A percentile compares a stretch with the other conserved stretches of the same genome.
These are phyloP conservation scores for Brachionus rotundiformis DNA, from an alignment of 1,140 invertebrate species.

Conservation along the genomic window DNA sequence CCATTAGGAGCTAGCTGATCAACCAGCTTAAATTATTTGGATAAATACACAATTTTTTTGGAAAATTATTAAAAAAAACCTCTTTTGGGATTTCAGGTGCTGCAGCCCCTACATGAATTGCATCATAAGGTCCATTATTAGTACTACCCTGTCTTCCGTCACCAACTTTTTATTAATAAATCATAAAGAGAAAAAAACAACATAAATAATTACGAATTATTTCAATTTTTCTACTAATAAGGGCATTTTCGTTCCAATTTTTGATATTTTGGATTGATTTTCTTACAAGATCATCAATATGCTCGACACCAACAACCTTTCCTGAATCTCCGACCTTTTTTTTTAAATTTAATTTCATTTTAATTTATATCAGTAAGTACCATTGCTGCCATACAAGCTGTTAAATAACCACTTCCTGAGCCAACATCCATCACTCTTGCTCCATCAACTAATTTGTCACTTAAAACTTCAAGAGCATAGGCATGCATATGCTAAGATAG, in stretches of 20 bases:
- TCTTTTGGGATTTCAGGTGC: slow-evolving; percentile 75
- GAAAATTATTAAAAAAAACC: slow-evolving; percentile 66
- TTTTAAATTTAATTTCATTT: background rate
- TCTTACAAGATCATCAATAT: slow-evolving; percentile 80
- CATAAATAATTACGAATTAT: slow-evolving; percentile 39
- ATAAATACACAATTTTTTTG: background rate
- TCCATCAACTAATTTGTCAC: slow-evolving; percentile 76
- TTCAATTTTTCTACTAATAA: slow-evolving; percentile 37
- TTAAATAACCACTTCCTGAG: slow-evolving; percentile 90
- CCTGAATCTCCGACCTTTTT: slow-evolving; percentile 73
- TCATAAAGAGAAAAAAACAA: background rate
- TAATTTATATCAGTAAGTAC: slow-evolving; percentile 60
- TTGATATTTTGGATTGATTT: slow-evolving; percentile 76
- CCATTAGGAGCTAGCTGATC: slow-evolving; percentile 79
- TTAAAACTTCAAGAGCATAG: slow-evolving; percentile 84
- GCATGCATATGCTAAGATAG: slow-evolving; percentile 99
- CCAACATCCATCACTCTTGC: slow-evolving; percentile 86
- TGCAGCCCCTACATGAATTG: slow-evolving; percentile 90
- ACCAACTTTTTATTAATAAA: slow-evolving; percentile 67
- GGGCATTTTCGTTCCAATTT: slow-evolving; percentile 69
- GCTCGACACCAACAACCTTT: slow-evolving; percentile 83
- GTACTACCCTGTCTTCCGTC: slow-evolving; percentile 80
- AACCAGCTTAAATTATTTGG: slow-evolving; percentile 66
- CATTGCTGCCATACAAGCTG: slow-evolving; percentile 89
- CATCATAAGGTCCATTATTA: slow-evolving; percentile 78